These are phyloP conservation scores for Australoheros facetus DNA, from an alignment of 2,797 vertebrate genomes.

Conservation along the genomic window DNA sequence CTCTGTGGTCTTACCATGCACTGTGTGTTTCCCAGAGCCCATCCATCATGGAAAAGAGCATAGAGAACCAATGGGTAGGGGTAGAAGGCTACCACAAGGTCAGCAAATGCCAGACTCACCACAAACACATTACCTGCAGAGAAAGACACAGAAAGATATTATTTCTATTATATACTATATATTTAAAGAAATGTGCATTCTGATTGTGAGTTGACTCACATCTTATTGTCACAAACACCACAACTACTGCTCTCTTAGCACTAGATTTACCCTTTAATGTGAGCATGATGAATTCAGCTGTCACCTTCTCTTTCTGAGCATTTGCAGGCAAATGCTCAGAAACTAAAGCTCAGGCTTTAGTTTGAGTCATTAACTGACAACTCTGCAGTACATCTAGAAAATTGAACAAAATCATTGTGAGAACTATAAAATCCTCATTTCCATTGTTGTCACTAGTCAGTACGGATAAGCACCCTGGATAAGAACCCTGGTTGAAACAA, in stretches of 20 bases:
- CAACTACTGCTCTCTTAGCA: conserved; percentile 13
- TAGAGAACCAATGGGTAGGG: conserved; percentile 84
- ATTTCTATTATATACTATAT: not conserved
- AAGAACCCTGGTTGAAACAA: conserved; percentile 4
- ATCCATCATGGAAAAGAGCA: conserved; percentile 83
- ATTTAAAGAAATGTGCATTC: not conserved
- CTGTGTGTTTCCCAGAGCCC: conserved; percentile 82
- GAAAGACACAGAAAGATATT: conserved; percentile 24
- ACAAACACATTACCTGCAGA: conserved; percentile 83
- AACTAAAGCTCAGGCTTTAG: not conserved
- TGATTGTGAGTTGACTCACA: not conserved
- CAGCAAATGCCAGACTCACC: conserved; percentile 83
- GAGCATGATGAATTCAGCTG: conserved; percentile 10
- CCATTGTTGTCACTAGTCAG: not conserved
- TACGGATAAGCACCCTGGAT: conserved; percentile 9
- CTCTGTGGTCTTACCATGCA: conserved; percentile 74
- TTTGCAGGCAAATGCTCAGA: conserved; percentile 3
- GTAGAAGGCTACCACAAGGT: conserved; percentile 84
- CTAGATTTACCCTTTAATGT: not conserved
- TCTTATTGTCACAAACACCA: conserved; percentile 4
- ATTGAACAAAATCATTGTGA: not conserved
- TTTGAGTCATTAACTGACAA: not conserved
- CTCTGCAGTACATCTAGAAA: not conserved
- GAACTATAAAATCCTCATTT: not conserved
- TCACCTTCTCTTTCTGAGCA: conserved; percentile 22